A percentile compares a stretch with the other conserved stretches of the same genome.
Conservation (phyloP, 2,113 vertebrate genomes). For the Takifugu flavidus region DNA sequence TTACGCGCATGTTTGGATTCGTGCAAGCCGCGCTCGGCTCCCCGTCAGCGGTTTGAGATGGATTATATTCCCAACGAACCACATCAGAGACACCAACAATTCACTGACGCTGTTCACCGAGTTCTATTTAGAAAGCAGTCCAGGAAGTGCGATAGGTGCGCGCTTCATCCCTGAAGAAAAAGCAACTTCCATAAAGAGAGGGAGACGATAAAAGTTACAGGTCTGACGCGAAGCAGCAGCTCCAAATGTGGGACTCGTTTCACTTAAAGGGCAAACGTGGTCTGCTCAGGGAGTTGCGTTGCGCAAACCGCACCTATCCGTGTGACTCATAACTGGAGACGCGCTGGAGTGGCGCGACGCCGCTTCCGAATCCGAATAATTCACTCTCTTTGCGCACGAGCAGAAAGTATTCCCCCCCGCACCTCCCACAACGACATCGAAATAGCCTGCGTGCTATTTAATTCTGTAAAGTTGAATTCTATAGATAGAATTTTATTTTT, state of each 20-base stretch:
- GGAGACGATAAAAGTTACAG: background rate
- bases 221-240: background rate
- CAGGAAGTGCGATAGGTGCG: background rate
- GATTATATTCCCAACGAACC: slow-evolving; percentile 24
- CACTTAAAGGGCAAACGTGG: slow-evolving; percentile 7
- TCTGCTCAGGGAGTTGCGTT: slow-evolving; percentile 29
- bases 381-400: background rate
- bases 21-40: slow-evolving; percentile 38
- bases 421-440: too few relatives aligned
- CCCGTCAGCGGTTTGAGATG: slow-evolving; percentile 35
- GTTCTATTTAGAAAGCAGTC: slow-evolving; percentile 16
- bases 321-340: slow-evolving; percentile 41
- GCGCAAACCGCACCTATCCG: slow-evolving; percentile 44
- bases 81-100: slow-evolving; percentile 21
- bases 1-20: slow-evolving; percentile 72
- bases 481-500: too few relatives aligned
- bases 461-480: too few relatives aligned
- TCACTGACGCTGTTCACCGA: slow-evolving; percentile 4
- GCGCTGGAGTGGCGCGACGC: background rate
- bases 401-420: background rate
- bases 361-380: background rate
- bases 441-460: too few relatives aligned
- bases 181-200: background rate
- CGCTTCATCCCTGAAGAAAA: slow-evolving; percentile 5
- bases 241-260: slow-evolving; percentile 5